Percentiles rank a stretch among this genome's conserved stretches.
These are phyloP conservation scores for Acanthurus leucopareius DNA, from an alignment of 2,797 vertebrate species.

Conservation along the genomic window DNA sequence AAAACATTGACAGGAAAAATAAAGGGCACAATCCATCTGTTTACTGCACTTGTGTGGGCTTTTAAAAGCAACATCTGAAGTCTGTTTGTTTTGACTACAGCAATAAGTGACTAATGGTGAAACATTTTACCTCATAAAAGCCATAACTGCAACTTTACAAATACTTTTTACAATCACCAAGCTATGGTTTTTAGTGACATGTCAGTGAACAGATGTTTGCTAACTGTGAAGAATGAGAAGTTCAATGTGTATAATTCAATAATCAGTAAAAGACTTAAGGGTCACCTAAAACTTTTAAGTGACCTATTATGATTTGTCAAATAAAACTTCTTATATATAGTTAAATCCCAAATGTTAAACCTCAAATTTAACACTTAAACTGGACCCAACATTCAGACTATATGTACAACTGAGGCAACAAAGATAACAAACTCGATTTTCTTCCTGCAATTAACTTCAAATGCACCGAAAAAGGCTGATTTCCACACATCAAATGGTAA, in stretches of 20 bases:
- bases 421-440: slow-evolving; percentile 62
- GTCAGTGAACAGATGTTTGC: slow-evolving; percentile 43
- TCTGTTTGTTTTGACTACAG: slow-evolving; percentile 50
- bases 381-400: slow-evolving; percentile 73
- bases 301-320: slow-evolving; percentile 53
- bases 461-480: slow-evolving; percentile 79
- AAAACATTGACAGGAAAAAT: slow-evolving; percentile 70
- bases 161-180: slow-evolving; percentile 67
- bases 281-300: slow-evolving; percentile 32
- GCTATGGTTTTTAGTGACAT: slow-evolving; percentile 49
- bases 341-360: slow-evolving; percentile 63
- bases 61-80: slow-evolving; percentile 46
- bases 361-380: slow-evolving; percentile 68
- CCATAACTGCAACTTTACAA: slow-evolving; percentile 59
- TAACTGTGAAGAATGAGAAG: slow-evolving; percentile 42
- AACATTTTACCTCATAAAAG: slow-evolving; percentile 47
- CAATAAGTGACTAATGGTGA: slow-evolving; percentile 56
- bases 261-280: slow-evolving; percentile 42
- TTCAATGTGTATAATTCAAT: slow-evolving; percentile 44
- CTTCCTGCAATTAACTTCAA: slow-evolving; percentile 74
- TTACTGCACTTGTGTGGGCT: slow-evolving; percentile 54
- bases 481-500: slow-evolving; percentile 71
- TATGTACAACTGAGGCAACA: slow-evolving; percentile 78
- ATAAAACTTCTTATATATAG: slow-evolving; percentile 61
- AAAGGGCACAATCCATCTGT: slow-evolving; percentile 64